These are phyloP conservation scores for Phylloscopus trochilus DNA, from an alignment of 2,113 vertebrate species.

Conservation along the genomic window DNA sequence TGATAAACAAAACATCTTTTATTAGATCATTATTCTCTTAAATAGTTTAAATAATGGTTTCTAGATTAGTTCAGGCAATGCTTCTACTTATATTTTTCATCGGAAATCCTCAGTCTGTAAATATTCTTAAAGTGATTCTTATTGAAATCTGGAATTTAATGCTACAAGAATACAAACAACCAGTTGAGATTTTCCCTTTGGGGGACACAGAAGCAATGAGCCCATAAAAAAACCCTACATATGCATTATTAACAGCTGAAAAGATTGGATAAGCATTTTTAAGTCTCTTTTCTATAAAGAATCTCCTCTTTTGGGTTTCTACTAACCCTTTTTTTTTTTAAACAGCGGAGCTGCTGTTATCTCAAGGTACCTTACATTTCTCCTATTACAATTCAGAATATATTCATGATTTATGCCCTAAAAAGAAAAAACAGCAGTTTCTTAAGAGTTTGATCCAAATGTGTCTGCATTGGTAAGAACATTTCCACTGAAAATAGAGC, in stretches of 20 bases:
- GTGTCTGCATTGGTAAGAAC: not conserved
- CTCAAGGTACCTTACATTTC: not conserved
- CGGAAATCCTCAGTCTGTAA: not conserved
- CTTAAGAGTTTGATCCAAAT: not conserved
- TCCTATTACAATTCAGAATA: not conserved
- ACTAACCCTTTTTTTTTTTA: not conserved
- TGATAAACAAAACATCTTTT: slow-evolving; percentile 9
- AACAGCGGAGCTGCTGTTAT: not conserved
- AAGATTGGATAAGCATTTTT: not conserved
- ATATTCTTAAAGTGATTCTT: not conserved
- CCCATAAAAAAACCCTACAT: not conserved
- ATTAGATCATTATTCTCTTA: not conserved
- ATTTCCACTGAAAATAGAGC: not conserved
- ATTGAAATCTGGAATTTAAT: not conserved
- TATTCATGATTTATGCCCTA: not conserved
- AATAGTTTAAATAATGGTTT: not conserved
- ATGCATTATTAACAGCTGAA: not conserved
- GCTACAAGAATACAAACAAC: not conserved
- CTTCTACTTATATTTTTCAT: not conserved
- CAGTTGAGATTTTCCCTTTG: not conserved
- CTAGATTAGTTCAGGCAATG: not conserved
- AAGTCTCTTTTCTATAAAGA: not conserved
- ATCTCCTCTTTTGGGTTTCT: not conserved
- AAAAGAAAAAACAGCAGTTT: not conserved
- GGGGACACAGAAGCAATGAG: not conserved